Base-by-base conservation (phyloP, 1,140 invertebrate genomes). In the Berghia stephanieae region DNA sequence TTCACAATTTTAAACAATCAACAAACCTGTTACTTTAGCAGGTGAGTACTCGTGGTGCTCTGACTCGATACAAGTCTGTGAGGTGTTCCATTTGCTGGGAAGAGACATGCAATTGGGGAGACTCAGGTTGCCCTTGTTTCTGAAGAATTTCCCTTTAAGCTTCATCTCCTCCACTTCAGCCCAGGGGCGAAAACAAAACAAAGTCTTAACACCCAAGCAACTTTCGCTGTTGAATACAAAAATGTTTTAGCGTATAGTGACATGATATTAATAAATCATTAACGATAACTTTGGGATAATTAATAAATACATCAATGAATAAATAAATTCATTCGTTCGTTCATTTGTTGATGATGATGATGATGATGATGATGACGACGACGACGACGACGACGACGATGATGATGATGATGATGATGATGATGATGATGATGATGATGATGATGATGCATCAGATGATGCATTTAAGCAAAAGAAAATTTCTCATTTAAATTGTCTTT, bases 151-250 rank as follows among this genome's bases (percentile, higher is more conserved):
- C 16, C 93, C 92, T 69, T 93, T 91, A 77, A 93, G 92, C 87
- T 96, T 96, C 87, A 96, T 95, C 82, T 95, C 95, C 89, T 97
- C 95, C 76, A 97, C 93, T 42, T 95, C 88, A 24, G 94, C 93
- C 96, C 96, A 98, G 85, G 97, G 94, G 84, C 94, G 95, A 87
- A 95, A 96, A 90, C 96, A 98, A 89, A 97, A 95, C 80, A 96
- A 92, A 85, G 95, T 92, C 85, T 94, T 93, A 5, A 97, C 94
- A 38, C 96, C 96, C 83, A 95, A 93, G 87, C 97, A 98, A 86
- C 97, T 96, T 92, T 98, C 96, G 82, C 95, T 95, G 91, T 94
- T 98, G 16, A 52, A 24, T 52, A 24, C 16, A 52, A 16, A 24
- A 18, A 16, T 52, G 1, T 24, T 52, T 52, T 24, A 18, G 67